phyloP scores from a whole-genome alignment of 2,888 invertebrate genomes.

The Myopa tessellatipennis region DNA sequence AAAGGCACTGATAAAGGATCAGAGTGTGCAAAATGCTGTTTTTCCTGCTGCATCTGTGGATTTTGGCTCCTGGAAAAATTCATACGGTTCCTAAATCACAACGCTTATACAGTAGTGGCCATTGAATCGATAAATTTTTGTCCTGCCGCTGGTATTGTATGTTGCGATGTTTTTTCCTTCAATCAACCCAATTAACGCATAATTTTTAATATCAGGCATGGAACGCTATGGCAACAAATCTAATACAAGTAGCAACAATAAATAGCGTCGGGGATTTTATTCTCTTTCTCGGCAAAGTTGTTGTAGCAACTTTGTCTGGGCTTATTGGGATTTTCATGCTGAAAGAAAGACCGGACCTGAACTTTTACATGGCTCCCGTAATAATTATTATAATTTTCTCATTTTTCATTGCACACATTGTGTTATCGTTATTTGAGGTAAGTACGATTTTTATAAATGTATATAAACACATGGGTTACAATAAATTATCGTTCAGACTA shows the following conservation, averaged over 20 bases:
- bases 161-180: constrained; percentile 52
- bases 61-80: constrained; percentile 92
- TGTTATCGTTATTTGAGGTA: constrained; percentile 93
- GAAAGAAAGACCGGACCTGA: constrained; percentile 77
- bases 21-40: constrained; percentile 79
- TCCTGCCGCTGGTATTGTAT: constrained; percentile 87
- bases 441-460: constrained; percentile 4
- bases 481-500: no score
- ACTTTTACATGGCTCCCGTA: constrained; percentile 88
- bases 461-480: background rate
- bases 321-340: constrained; percentile 81
- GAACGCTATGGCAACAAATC: constrained; percentile 83
- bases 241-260: constrained; percentile 88
- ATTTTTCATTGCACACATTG: constrained; percentile 93
- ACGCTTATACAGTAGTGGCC: constrained; percentile 94
- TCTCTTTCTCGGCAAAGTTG: constrained; percentile 83
- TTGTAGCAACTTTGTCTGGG: constrained; percentile 86
- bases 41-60: constrained; percentile 88
- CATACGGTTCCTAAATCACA: constrained; percentile 91
- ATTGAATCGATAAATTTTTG: constrained; percentile 93
- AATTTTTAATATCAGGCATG: constrained; percentile 77
- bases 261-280: constrained; percentile 95
- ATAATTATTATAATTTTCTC: constrained; percentile 86
- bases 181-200: constrained; percentile 2
- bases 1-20: constrained; percentile 78